Evolutionary conservation across 2,113 vertebrate species (phyloP), one percentile per base, ranked within the genome.

Genomic region (Galbula dea): DNA sequence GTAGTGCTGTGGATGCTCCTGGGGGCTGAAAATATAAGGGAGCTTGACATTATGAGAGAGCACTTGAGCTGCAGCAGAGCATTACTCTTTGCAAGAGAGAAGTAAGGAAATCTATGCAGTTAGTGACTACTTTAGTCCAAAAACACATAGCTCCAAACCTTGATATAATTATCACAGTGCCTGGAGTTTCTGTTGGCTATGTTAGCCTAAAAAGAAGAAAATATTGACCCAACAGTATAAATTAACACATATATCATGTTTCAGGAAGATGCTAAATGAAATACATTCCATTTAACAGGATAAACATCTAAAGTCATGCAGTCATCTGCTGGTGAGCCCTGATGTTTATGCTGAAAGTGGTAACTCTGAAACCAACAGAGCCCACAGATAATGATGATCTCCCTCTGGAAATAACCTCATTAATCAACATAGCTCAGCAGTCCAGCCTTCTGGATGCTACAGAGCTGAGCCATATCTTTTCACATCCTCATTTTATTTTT

Each of bases 71-170:
- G 90, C 58, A 89, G 82, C 81, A 89, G 89, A 95, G 84, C 45
- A 22, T 43, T 82, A 78, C 32, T 87, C 71, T 61, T 91, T 82
- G 75, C 54, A 85, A 65, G 48, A 76, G 45, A 32, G 66, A 75
- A 59, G 52, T 30, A 81, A 68, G 29, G 58, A 87, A 91, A 96
- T 85, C 74, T 76, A 32, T 79, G 54, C 91, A 79, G 54, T 92
- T 84, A 79, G 61, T 37, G 61, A 63, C 36, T 39, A 36, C 34
- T 87, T 93, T 66, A 75, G 67, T 76, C 86, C 89, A 87, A 82
- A 86, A 96, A 55, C 9, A 78, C 62, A 39, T 3, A 22, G 54
- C 54, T 82, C 58, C 13, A 79, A 92, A 68, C 75, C 85, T 82
- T 71, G 61, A 10, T 73, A 61, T 79, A 79, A 89, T 76, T 86